Evolutionary conservation across 2,888 invertebrate genomes (phyloP), one percentile per base, ranked within the genome.

Genomic region (Lasioglossum calceatum): DNA sequence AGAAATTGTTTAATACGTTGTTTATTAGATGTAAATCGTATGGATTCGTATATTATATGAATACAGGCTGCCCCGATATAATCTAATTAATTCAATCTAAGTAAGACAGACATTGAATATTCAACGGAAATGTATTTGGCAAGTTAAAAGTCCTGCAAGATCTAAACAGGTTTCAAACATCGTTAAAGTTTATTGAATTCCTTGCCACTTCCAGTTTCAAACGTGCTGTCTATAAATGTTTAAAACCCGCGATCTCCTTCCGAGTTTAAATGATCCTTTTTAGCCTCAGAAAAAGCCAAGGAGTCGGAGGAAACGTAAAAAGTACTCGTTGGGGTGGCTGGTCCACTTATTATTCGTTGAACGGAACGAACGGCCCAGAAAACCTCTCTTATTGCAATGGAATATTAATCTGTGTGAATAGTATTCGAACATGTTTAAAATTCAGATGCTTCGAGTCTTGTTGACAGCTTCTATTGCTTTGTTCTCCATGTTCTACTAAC

Each of bases 381-480:
- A 36, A 19, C 32, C 36, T 8, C 64, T 67, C 16, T 67, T 67
- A 67, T 67, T 67, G 32, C 67, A 36, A 36, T 67, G 19, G 67
- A 67, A 36, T 67, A 67, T 67, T 67, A 67, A 67, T 67, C 19
- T 67, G 67, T 19, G 67, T 19, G 67, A 67, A 36, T 67, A 36
- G 19, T 19, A 32, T 36, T 19, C 67, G 67, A 36, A 36, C 36
- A 2, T 7, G 19, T 67, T 67, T 36, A 19, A 67, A 36, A 36
- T 67, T 67, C 36, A 67, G 19, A 67, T 67, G 19, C 67, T 67
- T 36, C 32, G 32, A 27, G 32, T 32, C 36, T 36, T 36, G 36
- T 36, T 36, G 36, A 36, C 36, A 36, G 36, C 36, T 36, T 36
- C 36, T 36, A 36, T 36, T 4, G 36, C 4, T 36, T 36, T 36